phyloP scores from a whole-genome alignment of 2,113 vertebrate species.

The Litocranius walleri region DNA sequence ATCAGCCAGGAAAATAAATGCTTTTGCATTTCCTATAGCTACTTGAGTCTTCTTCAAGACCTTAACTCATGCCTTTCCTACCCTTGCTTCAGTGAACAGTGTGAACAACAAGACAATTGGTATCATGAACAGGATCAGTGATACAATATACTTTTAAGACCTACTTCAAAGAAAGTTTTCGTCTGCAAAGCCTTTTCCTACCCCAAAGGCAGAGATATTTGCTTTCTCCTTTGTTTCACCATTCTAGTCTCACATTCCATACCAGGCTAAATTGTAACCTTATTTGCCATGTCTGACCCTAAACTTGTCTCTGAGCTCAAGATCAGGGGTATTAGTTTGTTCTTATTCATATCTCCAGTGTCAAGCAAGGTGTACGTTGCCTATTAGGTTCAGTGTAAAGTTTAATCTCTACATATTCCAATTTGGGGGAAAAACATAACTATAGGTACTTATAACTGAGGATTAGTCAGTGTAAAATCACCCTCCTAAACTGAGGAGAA shows the following conservation, averaged over 20 bases:
- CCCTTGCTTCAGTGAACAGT: neutral
- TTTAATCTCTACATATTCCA: neutral
- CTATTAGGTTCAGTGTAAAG: neutral
- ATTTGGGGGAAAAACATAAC: neutral
- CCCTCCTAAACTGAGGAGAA: neutral
- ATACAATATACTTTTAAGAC: neutral
- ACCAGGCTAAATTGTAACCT: neutral
- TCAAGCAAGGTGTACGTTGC: neutral
- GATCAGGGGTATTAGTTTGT: neutral
- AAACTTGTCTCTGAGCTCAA: neutral
- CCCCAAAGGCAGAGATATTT: neutral
- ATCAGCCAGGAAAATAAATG: neutral
- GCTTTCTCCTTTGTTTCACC: neutral
- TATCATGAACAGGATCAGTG: neutral
- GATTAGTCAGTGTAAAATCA: neutral
- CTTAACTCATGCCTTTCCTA: neutral
- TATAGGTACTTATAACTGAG: neutral
- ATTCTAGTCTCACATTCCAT: neutral
- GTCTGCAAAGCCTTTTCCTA: neutral
- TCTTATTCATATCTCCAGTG: neutral
- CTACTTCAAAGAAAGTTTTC: neutral
- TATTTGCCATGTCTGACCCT: neutral
- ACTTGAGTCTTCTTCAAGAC: neutral
- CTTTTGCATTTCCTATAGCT: neutral
- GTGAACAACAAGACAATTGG: neutral